Evolutionary conservation across 2,888 invertebrate genomes (phyloP).

Genomic region (Perizoma flavofasciatum): DNA sequence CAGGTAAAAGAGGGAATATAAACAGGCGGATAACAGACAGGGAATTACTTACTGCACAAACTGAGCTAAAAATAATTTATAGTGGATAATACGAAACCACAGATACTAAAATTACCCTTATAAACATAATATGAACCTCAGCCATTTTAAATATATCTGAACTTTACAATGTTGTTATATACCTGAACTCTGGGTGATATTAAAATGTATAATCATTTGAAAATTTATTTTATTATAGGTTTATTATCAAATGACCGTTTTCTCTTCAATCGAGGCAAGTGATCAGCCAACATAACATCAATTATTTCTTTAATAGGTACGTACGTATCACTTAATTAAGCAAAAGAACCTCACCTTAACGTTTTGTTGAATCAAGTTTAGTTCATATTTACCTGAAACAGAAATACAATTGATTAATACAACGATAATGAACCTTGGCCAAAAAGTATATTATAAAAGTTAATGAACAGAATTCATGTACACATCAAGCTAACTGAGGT

Average conservation of each 20-base stretch:
- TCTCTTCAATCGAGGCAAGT: too few relatives aligned
- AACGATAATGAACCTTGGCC: constrained; percentile 40
- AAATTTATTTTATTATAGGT: too few relatives aligned
- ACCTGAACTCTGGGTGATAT: too few relatives aligned
- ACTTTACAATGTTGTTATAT: neutral
- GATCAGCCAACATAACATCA: too few relatives aligned
- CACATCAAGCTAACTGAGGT: constrained; percentile 55
- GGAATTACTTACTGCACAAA: constrained; percentile 2
- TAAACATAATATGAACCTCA: neutral
- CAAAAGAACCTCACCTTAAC: constrained; percentile 64
- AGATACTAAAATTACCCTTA: neutral
- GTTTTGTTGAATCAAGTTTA: constrained; percentile 47
- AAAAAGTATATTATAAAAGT: constrained; percentile 41
- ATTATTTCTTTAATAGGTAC: too few relatives aligned
- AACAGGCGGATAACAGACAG: constrained; percentile 14
- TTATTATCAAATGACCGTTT: too few relatives aligned
- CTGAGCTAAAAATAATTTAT: constrained; percentile 6
- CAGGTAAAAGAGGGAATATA: constrained; percentile 9
- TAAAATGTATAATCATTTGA: too few relatives aligned
- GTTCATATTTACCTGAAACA: constrained; percentile 72
- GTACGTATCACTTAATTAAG: too few relatives aligned
- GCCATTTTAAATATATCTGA: neutral
- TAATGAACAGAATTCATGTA: constrained; percentile 54
- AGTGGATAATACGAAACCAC: constrained; percentile 18
- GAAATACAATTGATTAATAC: constrained; percentile 44